Evolutionary conservation across 1,140 invertebrate genomes (phyloP).

Genomic region (Pseudomyrmex gracilis): DNA sequence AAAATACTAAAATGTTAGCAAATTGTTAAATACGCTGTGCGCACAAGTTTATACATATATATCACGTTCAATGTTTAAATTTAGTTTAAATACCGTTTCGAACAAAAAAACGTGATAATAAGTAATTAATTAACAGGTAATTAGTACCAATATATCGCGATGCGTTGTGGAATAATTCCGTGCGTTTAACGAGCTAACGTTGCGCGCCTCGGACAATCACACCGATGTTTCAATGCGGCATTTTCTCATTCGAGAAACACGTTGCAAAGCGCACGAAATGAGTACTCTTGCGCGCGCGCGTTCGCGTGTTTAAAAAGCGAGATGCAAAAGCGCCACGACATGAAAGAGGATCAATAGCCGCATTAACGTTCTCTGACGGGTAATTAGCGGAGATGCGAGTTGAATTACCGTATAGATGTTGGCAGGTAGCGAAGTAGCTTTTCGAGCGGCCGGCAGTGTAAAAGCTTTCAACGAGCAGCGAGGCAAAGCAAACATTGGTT

Average conservation of each 20-base stretch:
- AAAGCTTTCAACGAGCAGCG: slow-evolving; percentile 78
- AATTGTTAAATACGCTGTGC: not conserved
- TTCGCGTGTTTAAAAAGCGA: slow-evolving; percentile 20
- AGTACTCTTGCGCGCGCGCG: slow-evolving; percentile 18
- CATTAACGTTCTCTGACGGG: slow-evolving; percentile 69
- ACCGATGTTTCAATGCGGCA: not conserved
- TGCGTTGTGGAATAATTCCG: slow-evolving; percentile 33
- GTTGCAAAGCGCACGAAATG: slow-evolving; percentile 39
- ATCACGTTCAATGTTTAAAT: not conserved
- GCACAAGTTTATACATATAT: not conserved
- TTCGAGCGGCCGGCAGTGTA: slow-evolving; percentile 66
- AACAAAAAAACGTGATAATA: not conserved
- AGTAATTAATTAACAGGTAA: slow-evolving; percentile 40
- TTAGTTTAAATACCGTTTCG: not conserved
- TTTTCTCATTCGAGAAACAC: slow-evolving; percentile 23
- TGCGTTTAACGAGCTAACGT: slow-evolving; percentile 10
- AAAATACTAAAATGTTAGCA: not conserved
- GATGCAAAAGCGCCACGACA: slow-evolving; percentile 38
- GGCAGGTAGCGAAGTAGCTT: slow-evolving; percentile 55
- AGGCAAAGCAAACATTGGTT: slow-evolving; percentile 78
- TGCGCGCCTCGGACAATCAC: slow-evolving; percentile 18
- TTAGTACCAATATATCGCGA: not conserved
- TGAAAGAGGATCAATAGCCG: slow-evolving; percentile 72
- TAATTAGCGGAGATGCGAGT: slow-evolving; percentile 78
- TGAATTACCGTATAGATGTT: slow-evolving; percentile 70